Base-by-base conservation (phyloP, 2,797 vertebrate genomes). In the Cyclura pinguis region DNA sequence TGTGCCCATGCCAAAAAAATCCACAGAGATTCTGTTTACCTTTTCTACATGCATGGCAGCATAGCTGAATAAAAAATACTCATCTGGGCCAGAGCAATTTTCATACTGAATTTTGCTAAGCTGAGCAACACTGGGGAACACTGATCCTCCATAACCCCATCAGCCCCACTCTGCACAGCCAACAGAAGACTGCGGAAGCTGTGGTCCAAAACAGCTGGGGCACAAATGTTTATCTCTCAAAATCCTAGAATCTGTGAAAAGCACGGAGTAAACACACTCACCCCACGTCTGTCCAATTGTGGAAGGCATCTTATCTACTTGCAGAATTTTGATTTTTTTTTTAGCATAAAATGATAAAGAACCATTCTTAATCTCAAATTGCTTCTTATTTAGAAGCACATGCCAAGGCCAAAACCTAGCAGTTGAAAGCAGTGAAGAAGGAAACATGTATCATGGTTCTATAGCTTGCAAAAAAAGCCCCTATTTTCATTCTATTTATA, bases 381-480 rank as follows among this genome's bases (percentile, higher is more conserved):
- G 47, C 62, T 80, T 69, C 47, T 32, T 47, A 32, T 27, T 12
- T 22, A 72, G 50, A 32, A 73, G 1, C 12, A 16, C 12, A 6
- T 24, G 35, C 38, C 55, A 62, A 64, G 27, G n/a, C 42, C 20
- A 18, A 20, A 20, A 32, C 29, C n/a, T 38, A 59, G 16, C 27
- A 77, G 13, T 50, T 89, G 67, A 84, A 84, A 50, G 8, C n/a
- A 91, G 82, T 10, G 14, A 5, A 89, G 69, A 81, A 4, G 47
- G 52, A 29, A 81, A 67, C 59, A 88, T 59, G 22, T n/a, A 35
- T 90, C 81, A 5, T 86, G 13, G 35, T 38, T 69, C 27, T 47
- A 27, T 47, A 59, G 0, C 42, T 62, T 27, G 6, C 6, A 74
- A 78, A 80, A 55, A 9, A 38, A 8, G 16, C 22, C 3, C 27